Percentiles rank a stretch among this genome's conserved stretches.
Evolutionary conservation across 92 coral and sea anemone genomes (phyloP).

Genomic region (Zoanthus solanderi): DNA sequence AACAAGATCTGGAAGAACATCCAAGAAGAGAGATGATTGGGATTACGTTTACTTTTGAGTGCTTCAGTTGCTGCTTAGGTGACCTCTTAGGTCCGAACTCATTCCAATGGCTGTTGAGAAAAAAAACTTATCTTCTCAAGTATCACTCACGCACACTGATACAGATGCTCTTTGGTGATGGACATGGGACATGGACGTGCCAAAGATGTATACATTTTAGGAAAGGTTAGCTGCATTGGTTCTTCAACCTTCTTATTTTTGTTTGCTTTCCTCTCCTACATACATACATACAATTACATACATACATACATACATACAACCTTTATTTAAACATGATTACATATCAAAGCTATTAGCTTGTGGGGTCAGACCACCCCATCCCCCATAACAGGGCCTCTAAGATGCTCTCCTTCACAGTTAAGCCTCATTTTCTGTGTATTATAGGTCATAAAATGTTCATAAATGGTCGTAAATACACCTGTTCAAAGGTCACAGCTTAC

Average conservation of each 20-base stretch:
- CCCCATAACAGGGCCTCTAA: conserved; percentile 7
- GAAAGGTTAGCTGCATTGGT: conserved; percentile 28
- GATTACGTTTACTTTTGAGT: conserved; percentile 31
- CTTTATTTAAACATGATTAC: conserved; percentile 1
- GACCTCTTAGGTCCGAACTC: conserved; percentile 32
- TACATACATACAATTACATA: conserved; percentile 8
- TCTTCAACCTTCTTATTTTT: conserved; percentile 28
- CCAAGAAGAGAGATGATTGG: conserved; percentile 33
- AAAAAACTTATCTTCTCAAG: conserved; percentile 25
- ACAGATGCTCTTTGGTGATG: conserved; percentile 20
- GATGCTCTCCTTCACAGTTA: background rate
- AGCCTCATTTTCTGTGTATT: conserved; percentile 3
- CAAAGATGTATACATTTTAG: conserved; percentile 30
- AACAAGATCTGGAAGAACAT: conserved; percentile 21
- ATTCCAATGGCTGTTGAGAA: conserved; percentile 32
- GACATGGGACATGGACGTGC: conserved; percentile 30
- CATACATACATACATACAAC: background rate
- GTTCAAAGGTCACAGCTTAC: conserved; percentile 16
- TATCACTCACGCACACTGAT: conserved; percentile 28
- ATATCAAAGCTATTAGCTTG: background rate
- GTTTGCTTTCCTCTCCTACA: conserved; percentile 27
- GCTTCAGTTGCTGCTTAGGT: conserved; percentile 39
- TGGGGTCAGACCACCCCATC: conserved; percentile 2
- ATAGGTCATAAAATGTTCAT: conserved; percentile 6
- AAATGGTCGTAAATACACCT: conserved; percentile 15